These are phyloP conservation scores for Stenolophus ochropezus DNA, from an alignment of 2,888 invertebrate genomes.

Conservation along the genomic window DNA sequence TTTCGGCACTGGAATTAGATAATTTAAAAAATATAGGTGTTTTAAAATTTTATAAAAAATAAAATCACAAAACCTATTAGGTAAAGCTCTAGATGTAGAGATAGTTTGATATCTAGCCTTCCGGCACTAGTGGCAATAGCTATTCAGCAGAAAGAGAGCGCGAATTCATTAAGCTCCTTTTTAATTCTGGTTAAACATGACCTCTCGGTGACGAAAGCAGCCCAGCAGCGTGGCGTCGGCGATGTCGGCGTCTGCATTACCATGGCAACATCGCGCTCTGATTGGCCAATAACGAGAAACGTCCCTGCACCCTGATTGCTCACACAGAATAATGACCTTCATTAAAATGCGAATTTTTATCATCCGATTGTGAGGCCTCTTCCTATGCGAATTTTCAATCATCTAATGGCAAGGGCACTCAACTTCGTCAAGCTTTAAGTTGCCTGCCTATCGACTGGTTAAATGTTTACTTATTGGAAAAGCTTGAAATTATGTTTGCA, in stretches of 20 bases:
- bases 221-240: neutral
- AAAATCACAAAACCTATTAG: too few relatives aligned
- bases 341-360: conserved; percentile 60
- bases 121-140: neutral
- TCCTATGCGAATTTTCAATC: conserved; percentile 48
- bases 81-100: too few relatives aligned
- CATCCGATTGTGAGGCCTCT: conserved; percentile 43
- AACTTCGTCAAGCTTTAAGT: neutral
- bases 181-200: conserved; percentile 61
- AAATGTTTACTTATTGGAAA: neutral
- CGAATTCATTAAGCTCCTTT: conserved; percentile 57
- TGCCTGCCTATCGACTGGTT: neutral
- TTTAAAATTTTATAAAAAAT: too few relatives aligned
- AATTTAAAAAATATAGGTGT: too few relatives aligned
- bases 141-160: conserved; percentile 4
- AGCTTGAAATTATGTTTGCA: neutral
- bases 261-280: conserved; percentile 57
- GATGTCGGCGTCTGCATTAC: conserved; percentile 33
- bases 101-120: neutral
- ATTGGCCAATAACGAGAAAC: conserved; percentile 59
- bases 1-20: too few relatives aligned
- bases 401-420: conserved; percentile 34
- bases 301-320: conserved; percentile 49
- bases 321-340: conserved; percentile 55
- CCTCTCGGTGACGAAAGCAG: conserved; percentile 53